These are phyloP conservation scores for Melanotaenia maccullochi DNA, from an alignment of 2,797 vertebrate species.

Conservation along the genomic window DNA sequence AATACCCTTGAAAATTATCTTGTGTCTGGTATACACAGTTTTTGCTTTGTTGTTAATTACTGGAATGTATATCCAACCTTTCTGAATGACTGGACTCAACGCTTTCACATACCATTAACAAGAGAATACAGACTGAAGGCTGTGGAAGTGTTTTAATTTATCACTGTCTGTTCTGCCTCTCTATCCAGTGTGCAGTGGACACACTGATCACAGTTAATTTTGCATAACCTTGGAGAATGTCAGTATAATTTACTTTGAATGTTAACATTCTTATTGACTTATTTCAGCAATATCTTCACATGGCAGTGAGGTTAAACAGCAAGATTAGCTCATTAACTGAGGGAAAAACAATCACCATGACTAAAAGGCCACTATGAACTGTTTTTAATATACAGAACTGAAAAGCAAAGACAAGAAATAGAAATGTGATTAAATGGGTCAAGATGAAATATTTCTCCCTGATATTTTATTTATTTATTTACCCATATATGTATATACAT, in stretches of 20 bases:
- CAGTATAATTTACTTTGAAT: constrained; percentile 1
- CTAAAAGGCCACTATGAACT: not conserved
- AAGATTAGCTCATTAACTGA: not conserved
- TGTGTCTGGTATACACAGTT: not conserved
- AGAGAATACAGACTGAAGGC: not conserved
- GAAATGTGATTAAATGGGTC: not conserved
- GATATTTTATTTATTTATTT: not conserved
- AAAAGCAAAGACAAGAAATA: not conserved
- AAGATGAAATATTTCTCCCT: not conserved
- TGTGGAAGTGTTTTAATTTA: constrained; percentile 8
- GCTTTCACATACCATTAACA: constrained; percentile 19
- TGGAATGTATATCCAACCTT: not conserved
- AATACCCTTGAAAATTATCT: not conserved
- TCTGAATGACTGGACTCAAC: constrained; percentile 2
- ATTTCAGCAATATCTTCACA: not conserved
- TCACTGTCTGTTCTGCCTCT: constrained; percentile 10
- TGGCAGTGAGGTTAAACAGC: not conserved
- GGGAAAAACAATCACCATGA: not conserved
- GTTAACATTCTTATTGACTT: not conserved
- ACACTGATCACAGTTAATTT: not conserved
- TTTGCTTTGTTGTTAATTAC: constrained; percentile 16
- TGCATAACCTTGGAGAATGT: constrained; percentile 5
- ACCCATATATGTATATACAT: too few relatives aligned
- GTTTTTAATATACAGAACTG: not conserved
- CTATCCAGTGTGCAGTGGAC: not conserved